A percentile compares a stretch with the other conserved stretches of the same genome.
These are phyloP conservation scores for Drosophila lutescens DNA, from an alignment of 2,888 invertebrate genomes.

Conservation along the genomic window DNA sequence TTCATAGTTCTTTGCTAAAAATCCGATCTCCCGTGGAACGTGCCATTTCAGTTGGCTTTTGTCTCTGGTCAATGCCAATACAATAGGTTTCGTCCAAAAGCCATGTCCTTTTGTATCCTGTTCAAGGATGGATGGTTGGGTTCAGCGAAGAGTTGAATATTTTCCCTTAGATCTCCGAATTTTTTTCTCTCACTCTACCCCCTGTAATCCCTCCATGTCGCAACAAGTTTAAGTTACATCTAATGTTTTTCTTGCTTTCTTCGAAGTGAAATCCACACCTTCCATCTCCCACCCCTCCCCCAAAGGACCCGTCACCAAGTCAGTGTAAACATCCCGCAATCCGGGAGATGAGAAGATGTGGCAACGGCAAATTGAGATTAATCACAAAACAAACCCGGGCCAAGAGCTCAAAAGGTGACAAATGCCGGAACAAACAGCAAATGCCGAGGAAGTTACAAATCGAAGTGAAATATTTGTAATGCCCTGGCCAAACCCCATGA, in stretches of 20 bases:
- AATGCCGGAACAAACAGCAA: conserved; percentile 50
- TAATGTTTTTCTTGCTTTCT: conserved; percentile 13
- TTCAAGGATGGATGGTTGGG: conserved; percentile 1
- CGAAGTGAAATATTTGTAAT: conserved; percentile 61
- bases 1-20: neutral
- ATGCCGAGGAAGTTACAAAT: conserved; percentile 25
- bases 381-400: conserved; percentile 62
- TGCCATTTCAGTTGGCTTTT: conserved; percentile 18
- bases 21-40: conserved; percentile 3
- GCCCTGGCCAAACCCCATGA: conserved; percentile 66
- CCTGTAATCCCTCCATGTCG: neutral
- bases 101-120: conserved; percentile 1
- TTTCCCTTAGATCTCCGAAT: conserved; percentile 5
- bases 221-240: conserved; percentile 25
- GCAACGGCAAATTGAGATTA: conserved; percentile 67
- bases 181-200: too few relatives aligned
- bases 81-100: neutral
- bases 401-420: conserved; percentile 68
- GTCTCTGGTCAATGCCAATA: conserved; percentile 1
- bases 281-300: neutral
- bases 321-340: conserved; percentile 14
- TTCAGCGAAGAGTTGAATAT: neutral
- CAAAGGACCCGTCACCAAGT: neutral
- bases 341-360: conserved; percentile 20
- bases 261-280: conserved; percentile 16